Percentiles rank a stretch among this genome's conserved stretches.
Evolutionary conservation across 2,113 vertebrate genomes (phyloP).

Genomic region (Accipiter cooperii): DNA sequence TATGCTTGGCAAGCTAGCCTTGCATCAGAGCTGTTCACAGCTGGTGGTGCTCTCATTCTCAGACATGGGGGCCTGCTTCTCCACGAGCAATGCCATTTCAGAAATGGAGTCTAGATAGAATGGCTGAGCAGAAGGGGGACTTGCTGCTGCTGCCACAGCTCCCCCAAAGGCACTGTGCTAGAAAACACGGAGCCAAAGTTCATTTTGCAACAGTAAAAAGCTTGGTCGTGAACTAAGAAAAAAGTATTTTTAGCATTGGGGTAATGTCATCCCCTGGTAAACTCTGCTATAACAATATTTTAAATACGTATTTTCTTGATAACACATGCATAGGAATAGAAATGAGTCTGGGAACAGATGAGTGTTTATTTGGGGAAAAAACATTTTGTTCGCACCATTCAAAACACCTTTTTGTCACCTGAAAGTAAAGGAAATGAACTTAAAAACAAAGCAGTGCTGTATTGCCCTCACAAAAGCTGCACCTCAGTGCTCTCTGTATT

Average conservation of each 20-base stretch:
- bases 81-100: neutral
- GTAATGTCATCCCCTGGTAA: neutral
- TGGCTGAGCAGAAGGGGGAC: neutral
- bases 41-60: neutral
- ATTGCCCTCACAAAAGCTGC: neutral
- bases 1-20: neutral
- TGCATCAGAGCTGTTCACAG: neutral
- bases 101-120: neutral
- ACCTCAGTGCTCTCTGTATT: neutral
- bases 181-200: neutral
- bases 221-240: neutral
- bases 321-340: neutral
- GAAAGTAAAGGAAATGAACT: neutral
- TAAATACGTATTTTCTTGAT: neutral
- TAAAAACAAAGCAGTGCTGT: neutral
- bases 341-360: neutral
- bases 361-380: neutral
- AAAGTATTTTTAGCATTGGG: neutral
- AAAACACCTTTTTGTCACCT: neutral
- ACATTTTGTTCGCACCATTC: neutral
- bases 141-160: neutral
- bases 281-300: neutral
- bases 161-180: neutral
- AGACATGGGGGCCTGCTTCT: rapidly evolving
- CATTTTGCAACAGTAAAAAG: neutral